Evolutionary conservation across 2,113 vertebrate genomes (phyloP).

Genomic region (Apodemus sylvaticus): DNA sequence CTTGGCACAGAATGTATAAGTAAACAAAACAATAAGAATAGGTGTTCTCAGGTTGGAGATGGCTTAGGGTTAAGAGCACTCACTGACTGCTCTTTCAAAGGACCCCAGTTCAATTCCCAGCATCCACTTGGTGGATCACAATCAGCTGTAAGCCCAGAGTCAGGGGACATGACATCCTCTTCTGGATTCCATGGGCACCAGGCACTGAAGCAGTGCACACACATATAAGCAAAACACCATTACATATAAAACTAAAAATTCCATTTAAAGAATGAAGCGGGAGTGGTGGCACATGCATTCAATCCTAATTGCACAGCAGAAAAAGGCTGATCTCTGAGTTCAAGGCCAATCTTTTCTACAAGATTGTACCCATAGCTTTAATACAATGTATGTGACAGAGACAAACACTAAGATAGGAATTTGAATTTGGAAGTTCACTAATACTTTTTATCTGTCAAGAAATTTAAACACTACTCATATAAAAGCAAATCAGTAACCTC

Average conservation of each 20-base stretch:
- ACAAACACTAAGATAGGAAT: neutral
- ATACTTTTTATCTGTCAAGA: constrained; percentile 24
- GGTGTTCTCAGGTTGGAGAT: neutral
- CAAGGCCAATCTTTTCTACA: neutral
- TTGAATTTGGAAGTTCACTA: constrained; percentile 27
- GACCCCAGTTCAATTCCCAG: neutral
- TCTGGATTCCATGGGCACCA: neutral
- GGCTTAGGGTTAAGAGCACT: neutral
- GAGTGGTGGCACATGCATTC: neutral
- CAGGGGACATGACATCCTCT: neutral
- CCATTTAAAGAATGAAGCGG: neutral
- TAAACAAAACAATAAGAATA: neutral
- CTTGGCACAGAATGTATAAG: constrained; percentile 45
- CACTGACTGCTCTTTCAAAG: neutral
- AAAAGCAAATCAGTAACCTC: constrained; percentile 52
- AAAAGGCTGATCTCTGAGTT: neutral
- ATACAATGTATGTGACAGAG: neutral
- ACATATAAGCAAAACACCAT: neutral
- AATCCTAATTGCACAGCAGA: neutral
- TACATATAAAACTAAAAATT: neutral
- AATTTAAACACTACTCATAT: constrained; percentile 56
- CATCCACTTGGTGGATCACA: neutral
- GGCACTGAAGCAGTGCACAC: neutral
- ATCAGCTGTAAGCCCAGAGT: neutral
- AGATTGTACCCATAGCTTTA: constrained; percentile 51